These are phyloP conservation scores for Ptilorrhoa leucosticta DNA, from an alignment of 2,113 vertebrate species.

Conservation along the genomic window DNA sequence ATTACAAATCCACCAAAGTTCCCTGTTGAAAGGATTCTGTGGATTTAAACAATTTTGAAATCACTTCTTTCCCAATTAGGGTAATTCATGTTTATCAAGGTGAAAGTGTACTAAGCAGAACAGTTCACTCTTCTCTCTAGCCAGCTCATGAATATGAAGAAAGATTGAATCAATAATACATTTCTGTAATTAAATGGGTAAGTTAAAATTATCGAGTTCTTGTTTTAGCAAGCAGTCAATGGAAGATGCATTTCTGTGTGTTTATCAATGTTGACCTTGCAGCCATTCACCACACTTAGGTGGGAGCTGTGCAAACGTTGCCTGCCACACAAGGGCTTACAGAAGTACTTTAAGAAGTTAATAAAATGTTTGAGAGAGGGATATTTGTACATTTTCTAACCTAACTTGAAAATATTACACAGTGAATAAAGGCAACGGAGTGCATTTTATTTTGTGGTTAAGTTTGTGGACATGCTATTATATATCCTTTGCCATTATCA, in stretches of 20 bases:
- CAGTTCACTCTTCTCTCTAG: neutral
- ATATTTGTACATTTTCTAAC: neutral
- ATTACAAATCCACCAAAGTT: neutral
- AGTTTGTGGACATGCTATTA: neutral
- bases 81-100: neutral
- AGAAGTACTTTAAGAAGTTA: neutral
- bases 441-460: neutral
- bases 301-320: neutral
- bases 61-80: neutral
- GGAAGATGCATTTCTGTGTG: neutral
- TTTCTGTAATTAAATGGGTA: conserved; percentile 2
- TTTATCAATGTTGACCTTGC: neutral
- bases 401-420: neutral
- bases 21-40: neutral
- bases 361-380: neutral
- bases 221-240: neutral
- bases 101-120: neutral
- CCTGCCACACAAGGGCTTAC: neutral
- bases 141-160: neutral
- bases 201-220: neutral
- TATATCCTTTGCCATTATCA: neutral
- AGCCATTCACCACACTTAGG: neutral
- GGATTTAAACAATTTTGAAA: neutral
- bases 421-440: neutral
- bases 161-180: conserved; percentile 6